Evolutionary conservation across 2,797 vertebrate species (phyloP).

Genomic region (Typhlichthys subterraneus): DNA sequence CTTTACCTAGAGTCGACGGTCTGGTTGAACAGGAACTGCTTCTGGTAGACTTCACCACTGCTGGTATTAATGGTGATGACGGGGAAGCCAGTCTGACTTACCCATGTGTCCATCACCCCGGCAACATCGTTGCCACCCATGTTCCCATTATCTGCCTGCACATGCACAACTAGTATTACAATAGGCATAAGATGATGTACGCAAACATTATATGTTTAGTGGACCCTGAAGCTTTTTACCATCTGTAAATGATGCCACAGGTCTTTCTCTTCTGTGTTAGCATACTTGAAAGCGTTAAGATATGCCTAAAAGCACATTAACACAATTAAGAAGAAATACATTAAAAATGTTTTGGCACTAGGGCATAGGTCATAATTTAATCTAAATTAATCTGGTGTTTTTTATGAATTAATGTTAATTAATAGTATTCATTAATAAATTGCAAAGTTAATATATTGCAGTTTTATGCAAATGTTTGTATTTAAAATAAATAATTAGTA

Average conservation of each 20-base stretch:
- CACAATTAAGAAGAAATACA: conserved; percentile 10
- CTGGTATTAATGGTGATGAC: conserved; percentile 77
- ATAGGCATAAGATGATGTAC: too few relatives aligned
- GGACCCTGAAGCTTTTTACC: conserved; percentile 52
- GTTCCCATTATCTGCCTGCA: conserved; percentile 26
- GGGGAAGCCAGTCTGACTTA: conserved; percentile 73
- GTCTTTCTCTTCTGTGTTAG: conserved; percentile 50
- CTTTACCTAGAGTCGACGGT: conserved; percentile 50
- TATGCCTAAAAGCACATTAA: conserved; percentile 56
- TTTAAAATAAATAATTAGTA: too few relatives aligned
- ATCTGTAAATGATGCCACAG: conserved; percentile 65
- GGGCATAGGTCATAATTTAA: background rate
- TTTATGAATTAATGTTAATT: too few relatives aligned
- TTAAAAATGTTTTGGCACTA: background rate
- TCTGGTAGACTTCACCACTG: conserved; percentile 65
- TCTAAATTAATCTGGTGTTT: too few relatives aligned
- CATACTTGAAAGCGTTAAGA: conserved; percentile 44
- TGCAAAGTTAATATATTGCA: too few relatives aligned
- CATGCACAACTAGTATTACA: background rate
- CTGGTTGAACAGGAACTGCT: conserved; percentile 70
- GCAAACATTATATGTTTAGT: too few relatives aligned
- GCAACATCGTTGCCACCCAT: conserved; percentile 29
- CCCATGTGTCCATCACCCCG: conserved; percentile 71
- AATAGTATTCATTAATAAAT: too few relatives aligned
- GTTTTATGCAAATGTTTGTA: too few relatives aligned